Evolutionary conservation across 2,888 invertebrate genomes (phyloP), one percentile per base, ranked within the genome.

Genomic region (Oxystoma pomonae): DNA sequence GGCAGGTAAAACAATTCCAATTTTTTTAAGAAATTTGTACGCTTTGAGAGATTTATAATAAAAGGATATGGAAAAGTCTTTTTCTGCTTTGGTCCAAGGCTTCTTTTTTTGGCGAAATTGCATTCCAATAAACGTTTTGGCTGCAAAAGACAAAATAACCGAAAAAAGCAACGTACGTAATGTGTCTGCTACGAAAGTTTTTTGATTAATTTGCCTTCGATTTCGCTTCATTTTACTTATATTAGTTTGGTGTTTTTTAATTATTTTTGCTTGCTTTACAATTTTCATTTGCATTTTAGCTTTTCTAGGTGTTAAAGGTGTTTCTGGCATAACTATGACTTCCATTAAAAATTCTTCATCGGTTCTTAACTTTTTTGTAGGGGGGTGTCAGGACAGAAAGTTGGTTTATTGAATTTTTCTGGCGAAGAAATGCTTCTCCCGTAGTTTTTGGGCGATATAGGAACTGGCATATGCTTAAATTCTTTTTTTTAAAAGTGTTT

Each of bases 41-140:
- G 17, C 50, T 50, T 50, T 50, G 2, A 50, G 50, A 9, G 58
- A 58, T 19, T 58, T 58, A 17, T 58, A 58, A 58, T 58, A 58
- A 2, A 58, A 7, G 16, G 58, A 58, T 5, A 58, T 12, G 18
- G 58, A 49, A 1, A 58, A 58, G n/a, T 58, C 35, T 35, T 12
- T 35, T 12, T 35, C 35, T 7, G 35, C 35, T 35, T 35, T 35
- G 35, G 35, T 7, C 35, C 35, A 35, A 3, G 3, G 35, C 12
- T 3, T 35, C 12, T 35, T 35, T 35, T 35, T 35, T n/a, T 35
- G 35, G 5, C 35, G 5, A 35, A 3, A 35, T 35, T 35, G 35
- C 35, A 35, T 35, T 35, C 5, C 12, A 7, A 35, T 35, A 12
- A 35, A 35, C 3, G 12, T 35, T 35, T 35, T 35, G 35, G 35